phyloP scores from a whole-genome alignment of 2,113 vertebrate genomes.

The Galbula dea region DNA sequence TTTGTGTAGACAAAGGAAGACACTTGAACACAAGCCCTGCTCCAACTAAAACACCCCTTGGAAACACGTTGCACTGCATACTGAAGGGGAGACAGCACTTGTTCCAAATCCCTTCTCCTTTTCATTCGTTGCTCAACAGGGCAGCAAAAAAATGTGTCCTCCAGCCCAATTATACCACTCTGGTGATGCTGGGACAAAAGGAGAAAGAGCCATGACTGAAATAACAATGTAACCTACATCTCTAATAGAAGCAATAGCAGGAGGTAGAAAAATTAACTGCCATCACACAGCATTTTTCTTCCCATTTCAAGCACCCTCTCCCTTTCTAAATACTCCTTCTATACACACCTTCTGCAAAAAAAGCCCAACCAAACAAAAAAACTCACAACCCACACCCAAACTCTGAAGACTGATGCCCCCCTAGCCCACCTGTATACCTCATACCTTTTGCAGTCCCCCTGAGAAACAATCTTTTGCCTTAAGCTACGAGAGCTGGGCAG shows the following conservation, averaged over 20 bases:
- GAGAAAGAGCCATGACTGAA: slow-evolving; percentile 1
- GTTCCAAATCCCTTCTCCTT: slow-evolving; percentile 17
- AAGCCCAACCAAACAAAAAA: not conserved
- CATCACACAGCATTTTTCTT: not conserved
- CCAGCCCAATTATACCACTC: slow-evolving; percentile 27
- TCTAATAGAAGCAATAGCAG: not conserved
- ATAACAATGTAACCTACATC: slow-evolving; percentile 16
- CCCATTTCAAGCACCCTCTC: not conserved
- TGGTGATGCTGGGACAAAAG: slow-evolving; percentile 28
- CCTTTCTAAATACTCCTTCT: not conserved
- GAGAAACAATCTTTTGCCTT: not conserved
- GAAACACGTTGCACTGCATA: slow-evolving; percentile 7
- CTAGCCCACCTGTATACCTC: not conserved
- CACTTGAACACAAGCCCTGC: not conserved
- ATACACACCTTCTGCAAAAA: not conserved
- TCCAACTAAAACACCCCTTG: slow-evolving; percentile 20
- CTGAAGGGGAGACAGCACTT: slow-evolving; percentile 17
- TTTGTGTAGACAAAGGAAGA: slow-evolving; percentile 14
- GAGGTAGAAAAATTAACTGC: slow-evolving; percentile 16
- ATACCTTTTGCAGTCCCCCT: not conserved
- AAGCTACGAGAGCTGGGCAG: not conserved
- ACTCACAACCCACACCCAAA: no score
- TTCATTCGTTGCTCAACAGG: not conserved
- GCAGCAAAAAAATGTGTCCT: slow-evolving; percentile 2
- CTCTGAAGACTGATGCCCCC: not conserved